Percentiles rank a stretch among this genome's conserved stretches.
These are phyloP conservation scores for Drosophila niveifrons DNA, from an alignment of 2,888 invertebrate species.

Conservation along the genomic window DNA sequence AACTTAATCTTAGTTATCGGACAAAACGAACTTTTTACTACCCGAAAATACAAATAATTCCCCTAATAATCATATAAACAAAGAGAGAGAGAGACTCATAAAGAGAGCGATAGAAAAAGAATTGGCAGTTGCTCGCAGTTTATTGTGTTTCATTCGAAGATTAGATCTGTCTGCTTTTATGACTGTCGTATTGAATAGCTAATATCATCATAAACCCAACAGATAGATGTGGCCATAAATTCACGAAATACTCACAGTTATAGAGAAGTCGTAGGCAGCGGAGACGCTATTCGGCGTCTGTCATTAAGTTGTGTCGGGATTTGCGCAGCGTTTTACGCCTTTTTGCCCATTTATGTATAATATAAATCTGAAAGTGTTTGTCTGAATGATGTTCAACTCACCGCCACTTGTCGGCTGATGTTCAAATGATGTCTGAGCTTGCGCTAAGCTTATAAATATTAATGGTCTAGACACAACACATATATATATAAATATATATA, in stretches of 20 bases:
- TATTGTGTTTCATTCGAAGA: neutral
- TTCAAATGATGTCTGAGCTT: neutral
- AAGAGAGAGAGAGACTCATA: too few relatives aligned
- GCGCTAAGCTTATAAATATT: slow-evolving; percentile 24
- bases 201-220: slow-evolving; percentile 11
- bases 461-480: slow-evolving; percentile 17
- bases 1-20: too few relatives aligned
- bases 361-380: slow-evolving; percentile 11
- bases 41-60: too few relatives aligned
- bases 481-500: neutral
- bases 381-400: slow-evolving; percentile 1
- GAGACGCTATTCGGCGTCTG: neutral
- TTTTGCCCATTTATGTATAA: slow-evolving; percentile 11
- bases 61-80: too few relatives aligned
- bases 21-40: too few relatives aligned
- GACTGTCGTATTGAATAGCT: slow-evolving; percentile 5
- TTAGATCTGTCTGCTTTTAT: slow-evolving; percentile 1
- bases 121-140: neutral
- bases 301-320: slow-evolving; percentile 14
- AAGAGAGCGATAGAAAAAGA: neutral
- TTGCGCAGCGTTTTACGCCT: slow-evolving; percentile 12
- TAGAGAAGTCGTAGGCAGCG: too few relatives aligned
- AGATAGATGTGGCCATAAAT: slow-evolving; percentile 7
- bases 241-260: too few relatives aligned
- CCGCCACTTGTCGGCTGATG: slow-evolving; percentile 7